Evolutionary conservation across 1,140 invertebrate genomes (phyloP).

Genomic region (Drosophila subobscura): DNA sequence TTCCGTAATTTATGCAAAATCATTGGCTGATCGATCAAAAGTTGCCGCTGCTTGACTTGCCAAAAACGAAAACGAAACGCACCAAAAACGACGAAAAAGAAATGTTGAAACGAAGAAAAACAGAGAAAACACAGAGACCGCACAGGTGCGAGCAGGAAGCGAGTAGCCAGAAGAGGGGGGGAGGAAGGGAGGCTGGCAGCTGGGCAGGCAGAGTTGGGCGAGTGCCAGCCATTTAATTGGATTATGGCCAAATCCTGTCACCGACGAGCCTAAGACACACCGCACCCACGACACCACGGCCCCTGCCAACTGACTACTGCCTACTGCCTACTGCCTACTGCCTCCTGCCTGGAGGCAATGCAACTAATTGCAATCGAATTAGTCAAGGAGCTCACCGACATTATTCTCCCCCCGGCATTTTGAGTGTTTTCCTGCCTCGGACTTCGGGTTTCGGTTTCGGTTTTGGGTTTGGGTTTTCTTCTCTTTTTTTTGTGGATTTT

Average conservation of each 20-base stretch:
- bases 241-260: conserved; percentile 78
- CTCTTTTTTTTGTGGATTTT: conserved; percentile 23
- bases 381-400: conserved; percentile 77
- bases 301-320: too few species aligned
- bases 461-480: conserved; percentile 13
- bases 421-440: too few species aligned
- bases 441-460: neutral
- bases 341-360: conserved; percentile 26
- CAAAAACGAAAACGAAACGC: conserved; percentile 37
- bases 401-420: conserved; percentile 29
- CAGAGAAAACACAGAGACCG: conserved; percentile 28
- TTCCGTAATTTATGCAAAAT: conserved; percentile 78
- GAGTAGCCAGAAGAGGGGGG: conserved; percentile 5
- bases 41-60: conserved; percentile 44
- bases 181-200: neutral
- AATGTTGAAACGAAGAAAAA: conserved; percentile 38
- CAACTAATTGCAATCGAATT: conserved; percentile 80
- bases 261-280: conserved; percentile 36
- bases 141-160: conserved; percentile 75
- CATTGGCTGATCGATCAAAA: conserved; percentile 78
- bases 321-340: too few species aligned
- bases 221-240: conserved; percentile 75
- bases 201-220: neutral
- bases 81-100: conserved; percentile 23
- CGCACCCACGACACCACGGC: conserved; percentile 45